Evolutionary conservation across 1,140 invertebrate species (phyloP).

Genomic region (Pogonognathellus flavescens): DNA sequence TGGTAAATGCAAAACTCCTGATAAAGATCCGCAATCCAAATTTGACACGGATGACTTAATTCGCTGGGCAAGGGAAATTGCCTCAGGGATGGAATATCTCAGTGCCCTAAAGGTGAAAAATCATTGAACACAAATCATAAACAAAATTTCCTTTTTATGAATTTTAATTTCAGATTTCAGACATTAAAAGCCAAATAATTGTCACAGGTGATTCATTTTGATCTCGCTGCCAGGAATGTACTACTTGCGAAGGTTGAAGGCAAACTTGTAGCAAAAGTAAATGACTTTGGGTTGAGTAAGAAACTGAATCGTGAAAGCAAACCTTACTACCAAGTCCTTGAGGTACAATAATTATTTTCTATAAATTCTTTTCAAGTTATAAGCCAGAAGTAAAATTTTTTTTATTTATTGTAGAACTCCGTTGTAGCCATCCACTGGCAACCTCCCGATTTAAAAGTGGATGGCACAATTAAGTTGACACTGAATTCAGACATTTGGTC

Average conservation of each 20-base stretch:
- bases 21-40: background rate
- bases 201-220: slow-evolving; percentile 7
- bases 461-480: background rate
- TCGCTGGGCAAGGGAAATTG: background rate
- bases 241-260: background rate
- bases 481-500: background rate
- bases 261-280: background rate
- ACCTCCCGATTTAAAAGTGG: background rate
- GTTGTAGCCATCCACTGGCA: background rate
- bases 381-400: too few species aligned
- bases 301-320: background rate
- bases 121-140: background rate
- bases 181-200: too few species aligned
- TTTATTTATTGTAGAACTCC: background rate
- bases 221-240: background rate
- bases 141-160: background rate
- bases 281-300: background rate
- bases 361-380: too few species aligned
- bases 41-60: background rate
- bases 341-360: too few species aligned
- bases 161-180: too few species aligned
- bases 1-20: too few species aligned
- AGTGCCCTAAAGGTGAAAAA: background rate
- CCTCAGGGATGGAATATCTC: background rate
- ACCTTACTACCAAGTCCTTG: background rate